A percentile compares a stretch with the other conserved stretches of the same genome.
Conservation (phyloP, 2,888 invertebrate species). For the Encarsia formosa region DNA sequence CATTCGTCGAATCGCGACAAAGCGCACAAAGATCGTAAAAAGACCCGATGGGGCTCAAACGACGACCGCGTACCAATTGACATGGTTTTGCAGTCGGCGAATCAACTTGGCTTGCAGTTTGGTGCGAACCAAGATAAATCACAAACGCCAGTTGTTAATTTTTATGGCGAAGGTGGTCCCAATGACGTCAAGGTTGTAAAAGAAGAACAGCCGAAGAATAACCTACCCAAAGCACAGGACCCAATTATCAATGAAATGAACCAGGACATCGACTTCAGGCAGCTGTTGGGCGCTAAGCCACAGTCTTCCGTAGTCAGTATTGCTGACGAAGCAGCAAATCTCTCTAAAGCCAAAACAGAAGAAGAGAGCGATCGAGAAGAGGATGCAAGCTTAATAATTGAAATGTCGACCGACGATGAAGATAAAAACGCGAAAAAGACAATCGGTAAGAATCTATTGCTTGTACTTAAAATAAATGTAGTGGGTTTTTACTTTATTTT, state of each 20-base stretch:
- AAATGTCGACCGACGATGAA: conserved; percentile 46
- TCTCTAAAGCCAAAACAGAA: conserved; percentile 42
- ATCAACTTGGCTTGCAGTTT: conserved; percentile 42
- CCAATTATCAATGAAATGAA: neutral
- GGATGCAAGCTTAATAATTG: conserved; percentile 45
- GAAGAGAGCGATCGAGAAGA: conserved; percentile 50
- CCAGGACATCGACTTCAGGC: conserved; percentile 51
- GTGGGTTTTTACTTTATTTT: neutral
- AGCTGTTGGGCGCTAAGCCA: conserved; percentile 40
- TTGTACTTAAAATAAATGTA: neutral
- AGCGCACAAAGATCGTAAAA: conserved; percentile 42
- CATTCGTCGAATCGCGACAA: conserved; percentile 22
- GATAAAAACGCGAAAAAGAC: conserved; percentile 43
- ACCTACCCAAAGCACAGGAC: neutral
- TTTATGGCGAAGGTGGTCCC: conserved; percentile 34
- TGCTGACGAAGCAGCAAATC: conserved; percentile 42
- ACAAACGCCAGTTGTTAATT: conserved; percentile 34
- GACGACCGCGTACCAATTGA: conserved; percentile 48
- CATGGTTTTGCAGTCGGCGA: conserved; percentile 47
- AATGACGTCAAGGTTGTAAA: conserved; percentile 14
- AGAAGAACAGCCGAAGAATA: conserved; percentile 6
- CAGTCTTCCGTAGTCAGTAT: conserved; percentile 40
- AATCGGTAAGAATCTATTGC: conserved; percentile 24
- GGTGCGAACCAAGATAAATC: conserved; percentile 33
- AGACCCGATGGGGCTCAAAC: conserved; percentile 49